Evolutionary conservation across 2,888 invertebrate species (phyloP).

Genomic region (Drosophila anomalata): DNA sequence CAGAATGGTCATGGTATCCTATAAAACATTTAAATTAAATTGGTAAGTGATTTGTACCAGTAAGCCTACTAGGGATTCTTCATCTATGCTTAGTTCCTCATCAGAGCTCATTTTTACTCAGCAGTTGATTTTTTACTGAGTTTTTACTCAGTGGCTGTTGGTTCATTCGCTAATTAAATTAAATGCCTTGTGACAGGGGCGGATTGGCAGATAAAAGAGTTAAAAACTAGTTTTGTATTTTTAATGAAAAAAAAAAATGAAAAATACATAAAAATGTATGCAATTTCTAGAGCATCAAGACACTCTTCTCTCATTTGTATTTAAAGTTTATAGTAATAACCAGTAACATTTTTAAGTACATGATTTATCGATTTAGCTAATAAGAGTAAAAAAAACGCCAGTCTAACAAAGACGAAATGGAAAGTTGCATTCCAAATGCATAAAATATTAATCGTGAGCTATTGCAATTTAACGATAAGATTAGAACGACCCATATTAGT

Average conservation of each 20-base stretch:
- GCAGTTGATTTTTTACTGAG: neutral
- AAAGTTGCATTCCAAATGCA: neutral
- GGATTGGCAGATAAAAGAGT: neutral
- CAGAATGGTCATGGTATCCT: slow-evolving; percentile 97
- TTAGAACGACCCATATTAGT: slow-evolving; percentile 1
- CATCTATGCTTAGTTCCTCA: slow-evolving; percentile 63
- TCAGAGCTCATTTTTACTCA: slow-evolving; percentile 65
- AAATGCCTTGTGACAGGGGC: neutral
- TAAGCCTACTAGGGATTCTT: slow-evolving; percentile 40
- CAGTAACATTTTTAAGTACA: too few relatives aligned
- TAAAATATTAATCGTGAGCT: neutral
- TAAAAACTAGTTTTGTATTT: neutral
- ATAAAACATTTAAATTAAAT: slow-evolving; percentile 31
- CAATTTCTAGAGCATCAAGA: neutral
- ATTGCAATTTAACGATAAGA: neutral
- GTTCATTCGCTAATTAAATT: slow-evolving; percentile 46
- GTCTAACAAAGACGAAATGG: neutral
- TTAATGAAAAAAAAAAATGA: too few relatives aligned
- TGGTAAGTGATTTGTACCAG: neutral
- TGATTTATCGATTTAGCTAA: neutral
- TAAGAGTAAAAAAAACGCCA: neutral
- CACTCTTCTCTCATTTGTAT: neutral
- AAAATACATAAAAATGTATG: neutral
- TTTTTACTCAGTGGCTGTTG: neutral
- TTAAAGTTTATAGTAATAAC: neutral